Percentiles rank a stretch among this genome's conserved stretches.
Evolutionary conservation across 2,113 vertebrate genomes (phyloP).

Genomic region (Sclerurus mexicanus): DNA sequence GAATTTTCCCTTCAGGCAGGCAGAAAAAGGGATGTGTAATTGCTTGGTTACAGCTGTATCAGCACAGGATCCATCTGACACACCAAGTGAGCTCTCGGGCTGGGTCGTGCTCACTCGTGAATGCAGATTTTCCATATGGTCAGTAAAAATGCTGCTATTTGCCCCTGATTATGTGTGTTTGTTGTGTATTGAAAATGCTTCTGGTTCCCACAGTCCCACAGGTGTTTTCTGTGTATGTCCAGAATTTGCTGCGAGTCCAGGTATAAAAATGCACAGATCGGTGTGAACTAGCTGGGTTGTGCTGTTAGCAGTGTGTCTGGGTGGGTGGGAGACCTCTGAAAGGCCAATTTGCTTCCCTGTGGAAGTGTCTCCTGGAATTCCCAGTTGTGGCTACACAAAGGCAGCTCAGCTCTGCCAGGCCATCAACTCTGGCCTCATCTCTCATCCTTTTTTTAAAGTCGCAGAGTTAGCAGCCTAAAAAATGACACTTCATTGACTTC

Average conservation of each 20-base stretch:
- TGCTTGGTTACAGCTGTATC: background rate
- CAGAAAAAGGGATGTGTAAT: background rate
- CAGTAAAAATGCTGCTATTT: background rate
- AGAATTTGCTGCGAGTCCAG: background rate
- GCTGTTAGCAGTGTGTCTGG: background rate
- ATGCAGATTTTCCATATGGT: background rate
- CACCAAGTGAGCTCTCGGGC: background rate
- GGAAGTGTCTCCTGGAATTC: rapidly evolving
- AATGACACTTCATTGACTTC: background rate
- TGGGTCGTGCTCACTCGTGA: background rate
- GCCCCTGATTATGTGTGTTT: background rate
- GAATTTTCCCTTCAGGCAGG: background rate
- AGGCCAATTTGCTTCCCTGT: background rate
- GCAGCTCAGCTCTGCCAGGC: background rate
- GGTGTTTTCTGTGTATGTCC: background rate
- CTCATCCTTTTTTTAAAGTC: background rate
- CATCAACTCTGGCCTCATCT: background rate
- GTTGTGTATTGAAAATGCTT: background rate
- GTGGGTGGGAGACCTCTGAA: background rate
- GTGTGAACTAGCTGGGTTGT: background rate
- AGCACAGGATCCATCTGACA: background rate
- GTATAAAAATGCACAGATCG: background rate
- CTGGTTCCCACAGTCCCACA: background rate
- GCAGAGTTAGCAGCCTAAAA: background rate
- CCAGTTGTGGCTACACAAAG: background rate